Evolutionary conservation across 1,140 invertebrate genomes (phyloP).

Genomic region (Heliothis subflexa): DNA sequence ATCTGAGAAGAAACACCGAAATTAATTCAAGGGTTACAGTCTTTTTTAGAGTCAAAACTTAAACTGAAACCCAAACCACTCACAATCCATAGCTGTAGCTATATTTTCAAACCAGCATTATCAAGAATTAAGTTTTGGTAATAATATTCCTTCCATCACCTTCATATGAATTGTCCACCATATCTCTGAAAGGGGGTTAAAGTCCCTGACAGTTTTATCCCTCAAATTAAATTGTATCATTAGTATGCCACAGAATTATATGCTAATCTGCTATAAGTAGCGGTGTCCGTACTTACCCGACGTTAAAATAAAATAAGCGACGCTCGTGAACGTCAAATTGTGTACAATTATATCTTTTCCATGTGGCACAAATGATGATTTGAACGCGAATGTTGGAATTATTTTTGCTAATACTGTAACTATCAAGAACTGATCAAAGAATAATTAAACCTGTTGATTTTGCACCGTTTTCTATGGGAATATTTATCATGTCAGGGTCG

Average conservation of each 20-base stretch:
- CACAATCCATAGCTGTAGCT: no score
- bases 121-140: no score
- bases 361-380: constrained; percentile 6
- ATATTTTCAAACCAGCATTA: no score
- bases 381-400: not conserved
- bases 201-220: not conserved
- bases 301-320: constrained; percentile 41
- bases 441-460: no score
- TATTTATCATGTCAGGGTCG: no score
- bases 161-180: not conserved
- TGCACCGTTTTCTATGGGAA: no score
- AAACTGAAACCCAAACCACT: no score
- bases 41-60: no score
- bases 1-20: no score
- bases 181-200: not conserved
- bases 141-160: no score
- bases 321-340: constrained; percentile 37
- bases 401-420: not conserved
- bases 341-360: constrained; percentile 32
- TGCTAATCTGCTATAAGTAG: constrained; percentile 10
- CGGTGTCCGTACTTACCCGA: constrained; percentile 10
- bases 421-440: not conserved
- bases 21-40: no score
- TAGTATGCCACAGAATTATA: constrained; percentile 2
- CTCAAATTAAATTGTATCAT: not conserved